Percentiles rank a stretch among this genome's conserved stretches.
phyloP scores from a whole-genome alignment of 2,797 vertebrate genomes.

The Acanthiza pusilla region DNA sequence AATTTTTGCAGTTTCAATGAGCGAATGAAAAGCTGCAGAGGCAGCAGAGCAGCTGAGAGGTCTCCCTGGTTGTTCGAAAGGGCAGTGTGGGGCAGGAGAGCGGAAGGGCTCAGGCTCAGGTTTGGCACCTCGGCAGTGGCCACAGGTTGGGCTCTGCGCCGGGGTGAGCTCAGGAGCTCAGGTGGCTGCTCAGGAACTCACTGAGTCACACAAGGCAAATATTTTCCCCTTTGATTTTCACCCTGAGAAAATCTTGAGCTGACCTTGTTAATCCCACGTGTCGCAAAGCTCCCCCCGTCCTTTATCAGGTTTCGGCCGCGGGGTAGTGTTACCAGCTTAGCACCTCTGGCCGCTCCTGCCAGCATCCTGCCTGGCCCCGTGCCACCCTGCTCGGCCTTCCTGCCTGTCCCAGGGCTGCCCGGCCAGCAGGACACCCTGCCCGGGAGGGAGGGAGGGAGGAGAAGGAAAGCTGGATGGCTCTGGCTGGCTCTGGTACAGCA shows the following conservation, averaged over 20 bases:
- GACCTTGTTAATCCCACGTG: conserved; percentile 18
- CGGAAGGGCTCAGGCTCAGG: accelerated
- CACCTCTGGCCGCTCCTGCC: neutral
- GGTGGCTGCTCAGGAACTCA: neutral
- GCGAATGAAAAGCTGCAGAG: neutral
- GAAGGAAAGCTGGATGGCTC: neutral
- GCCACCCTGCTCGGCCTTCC: neutral
- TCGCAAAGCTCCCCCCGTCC: neutral
- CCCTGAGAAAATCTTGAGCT: conserved; percentile 33
- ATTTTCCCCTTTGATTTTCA: conserved; percentile 56
- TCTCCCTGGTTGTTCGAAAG: accelerated
- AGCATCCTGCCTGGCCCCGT: neutral
- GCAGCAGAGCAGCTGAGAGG: neutral
- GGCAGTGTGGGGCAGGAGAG: accelerated
- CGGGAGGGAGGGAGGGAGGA: neutral
- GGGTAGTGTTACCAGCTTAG: neutral
- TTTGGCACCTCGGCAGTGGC: neutral
- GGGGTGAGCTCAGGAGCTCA: neutral
- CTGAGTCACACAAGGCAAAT: conserved; percentile 50
- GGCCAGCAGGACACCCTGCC: neutral
- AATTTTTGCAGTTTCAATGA: accelerated
- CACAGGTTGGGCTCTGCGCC: accelerated
- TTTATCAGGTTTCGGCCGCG: neutral
- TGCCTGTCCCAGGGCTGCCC: neutral
- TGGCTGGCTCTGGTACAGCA: accelerated